phyloP scores from a whole-genome alignment of 30 jellyfish, hydroid and myxozoan genomes.

The Aurelia sp. region DNA sequence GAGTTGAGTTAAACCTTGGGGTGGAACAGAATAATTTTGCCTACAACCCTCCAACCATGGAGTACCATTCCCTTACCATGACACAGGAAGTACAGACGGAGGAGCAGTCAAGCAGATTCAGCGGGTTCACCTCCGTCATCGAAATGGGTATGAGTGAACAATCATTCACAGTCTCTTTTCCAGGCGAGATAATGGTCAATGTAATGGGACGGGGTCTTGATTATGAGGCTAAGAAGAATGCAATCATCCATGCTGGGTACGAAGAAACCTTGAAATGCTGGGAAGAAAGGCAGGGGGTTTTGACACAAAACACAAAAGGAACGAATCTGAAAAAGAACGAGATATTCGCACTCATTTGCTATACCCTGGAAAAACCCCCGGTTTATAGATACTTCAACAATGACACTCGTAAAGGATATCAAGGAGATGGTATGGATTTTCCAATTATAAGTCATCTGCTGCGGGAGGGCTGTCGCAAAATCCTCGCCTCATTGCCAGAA shows the following conservation, averaged over 20 bases:
- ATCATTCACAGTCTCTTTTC: constrained; percentile 48
- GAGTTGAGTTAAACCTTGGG: constrained; percentile 58
- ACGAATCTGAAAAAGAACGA: constrained; percentile 46
- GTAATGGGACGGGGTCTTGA: constrained; percentile 68
- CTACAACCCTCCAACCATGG: constrained; percentile 37
- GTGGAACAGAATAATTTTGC: constrained; percentile 15
- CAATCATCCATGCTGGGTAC: constrained; percentile 66
- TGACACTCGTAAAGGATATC: constrained; percentile 67
- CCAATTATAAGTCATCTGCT: constrained; percentile 63
- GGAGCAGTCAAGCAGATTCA: constrained; percentile 13
- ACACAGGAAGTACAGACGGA: not conserved
- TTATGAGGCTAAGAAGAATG: constrained; percentile 77
- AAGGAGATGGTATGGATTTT: constrained; percentile 72
- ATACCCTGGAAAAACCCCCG: constrained; percentile 70
- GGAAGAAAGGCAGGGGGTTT: constrained; percentile 4
- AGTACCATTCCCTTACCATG: constrained; percentile 17
- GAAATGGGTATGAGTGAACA: constrained; percentile 61
- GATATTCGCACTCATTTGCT: constrained; percentile 62
- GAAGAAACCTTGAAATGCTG: constrained; percentile 51
- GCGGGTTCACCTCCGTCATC: constrained; percentile 24
- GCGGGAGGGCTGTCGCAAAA: constrained; percentile 65
- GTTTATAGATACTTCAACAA: constrained; percentile 60
- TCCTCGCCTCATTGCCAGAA: constrained; percentile 27
- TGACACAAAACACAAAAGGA: constrained; percentile 22
- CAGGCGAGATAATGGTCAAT: constrained; percentile 73